Percentiles rank a stretch among this genome's conserved stretches.
These are phyloP conservation scores for Sipha flava DNA, from an alignment of 1,140 invertebrate genomes.

Conservation along the genomic window DNA sequence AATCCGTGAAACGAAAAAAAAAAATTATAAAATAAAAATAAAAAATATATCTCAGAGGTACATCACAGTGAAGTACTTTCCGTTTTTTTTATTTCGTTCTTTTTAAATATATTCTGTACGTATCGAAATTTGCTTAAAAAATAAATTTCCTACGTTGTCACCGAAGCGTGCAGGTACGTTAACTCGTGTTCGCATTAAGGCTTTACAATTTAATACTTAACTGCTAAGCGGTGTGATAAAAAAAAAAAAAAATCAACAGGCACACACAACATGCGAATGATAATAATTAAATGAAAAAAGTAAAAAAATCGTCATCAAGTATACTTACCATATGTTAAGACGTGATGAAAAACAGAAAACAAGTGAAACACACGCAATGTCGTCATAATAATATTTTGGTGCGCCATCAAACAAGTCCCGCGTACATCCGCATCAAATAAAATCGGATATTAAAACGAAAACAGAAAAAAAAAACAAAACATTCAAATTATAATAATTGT, in stretches of 20 bases:
- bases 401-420: constrained; percentile 26
- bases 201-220: too few species aligned
- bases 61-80: too few species aligned
- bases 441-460: constrained; percentile 39
- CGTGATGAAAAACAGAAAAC: constrained; percentile 24
- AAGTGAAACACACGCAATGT: constrained; percentile 1
- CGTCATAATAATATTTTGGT: constrained; percentile 18
- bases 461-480: constrained; percentile 30
- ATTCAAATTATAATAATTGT: constrained; percentile 33
- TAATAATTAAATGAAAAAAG: not conserved
- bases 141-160: too few species aligned
- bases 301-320: not conserved
- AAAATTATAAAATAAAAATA: too few species aligned
- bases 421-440: constrained; percentile 35
- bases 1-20: too few species aligned
- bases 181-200: too few species aligned
- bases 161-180: too few species aligned
- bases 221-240: too few species aligned
- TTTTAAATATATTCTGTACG: too few species aligned
- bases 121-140: too few species aligned
- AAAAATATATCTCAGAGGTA: too few species aligned
- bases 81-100: too few species aligned
- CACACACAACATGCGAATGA: not conserved
- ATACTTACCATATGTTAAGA: constrained; percentile 13
- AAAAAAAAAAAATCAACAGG: not conserved